Conservation (phyloP, 2,888 invertebrate genomes). For the Mayetiola destructor region DNA sequence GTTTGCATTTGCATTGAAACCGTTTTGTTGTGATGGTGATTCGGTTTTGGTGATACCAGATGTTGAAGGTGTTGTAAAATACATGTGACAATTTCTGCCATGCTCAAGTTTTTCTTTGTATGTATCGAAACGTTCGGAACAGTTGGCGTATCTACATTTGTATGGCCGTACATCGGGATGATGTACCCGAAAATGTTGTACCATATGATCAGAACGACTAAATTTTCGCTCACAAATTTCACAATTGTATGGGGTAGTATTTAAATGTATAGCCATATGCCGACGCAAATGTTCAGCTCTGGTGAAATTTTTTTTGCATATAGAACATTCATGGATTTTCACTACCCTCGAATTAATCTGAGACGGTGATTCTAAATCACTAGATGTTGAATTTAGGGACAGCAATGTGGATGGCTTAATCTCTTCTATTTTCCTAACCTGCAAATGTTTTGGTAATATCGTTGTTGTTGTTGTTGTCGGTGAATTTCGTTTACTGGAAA, state of each 20-base stretch:
- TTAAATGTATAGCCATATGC: conserved; percentile 13
- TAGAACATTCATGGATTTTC: too few relatives aligned
- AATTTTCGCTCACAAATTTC: conserved; percentile 9
- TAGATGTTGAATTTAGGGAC: neutral
- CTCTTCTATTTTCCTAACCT: too few relatives aligned
- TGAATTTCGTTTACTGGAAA: neutral
- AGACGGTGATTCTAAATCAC: neutral
- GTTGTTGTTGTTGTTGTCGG: neutral
- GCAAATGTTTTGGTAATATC: neutral
- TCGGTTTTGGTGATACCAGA: too few relatives aligned
- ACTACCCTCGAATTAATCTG: neutral
- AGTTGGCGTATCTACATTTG: conserved; percentile 6
- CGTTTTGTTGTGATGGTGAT: too few relatives aligned
- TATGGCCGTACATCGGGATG: conserved; percentile 3
- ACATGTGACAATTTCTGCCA: conserved; percentile 9
- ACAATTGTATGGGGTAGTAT: conserved; percentile 1
- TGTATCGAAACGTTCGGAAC: conserved; percentile 7
- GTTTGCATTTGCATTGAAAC: too few relatives aligned
- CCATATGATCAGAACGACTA: conserved; percentile 9
- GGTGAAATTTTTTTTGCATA: too few relatives aligned
- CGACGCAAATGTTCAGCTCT: conserved; percentile 3
- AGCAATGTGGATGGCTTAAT: neutral
- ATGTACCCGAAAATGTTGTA: neutral
- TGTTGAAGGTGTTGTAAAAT: neutral
- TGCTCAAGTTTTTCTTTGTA: conserved; percentile 11